Evolutionary conservation across 2,888 invertebrate species (phyloP).

Genomic region (Vannuccia rotundouncinata): DNA sequence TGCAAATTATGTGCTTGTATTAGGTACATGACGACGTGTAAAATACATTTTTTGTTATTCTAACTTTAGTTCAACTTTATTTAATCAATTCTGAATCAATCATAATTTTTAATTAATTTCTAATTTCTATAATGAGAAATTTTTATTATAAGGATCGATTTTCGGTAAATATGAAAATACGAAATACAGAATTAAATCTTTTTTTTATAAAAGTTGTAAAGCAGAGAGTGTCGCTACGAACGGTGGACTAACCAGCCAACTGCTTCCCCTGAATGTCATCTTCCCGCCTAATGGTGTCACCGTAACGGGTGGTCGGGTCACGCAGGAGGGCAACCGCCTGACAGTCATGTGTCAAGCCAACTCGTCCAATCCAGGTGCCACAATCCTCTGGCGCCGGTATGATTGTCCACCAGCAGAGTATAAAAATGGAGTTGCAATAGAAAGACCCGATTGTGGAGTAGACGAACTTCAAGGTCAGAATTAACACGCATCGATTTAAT

Average conservation of each 20-base stretch:
- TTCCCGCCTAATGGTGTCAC: neutral
- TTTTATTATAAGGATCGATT: too few relatives aligned
- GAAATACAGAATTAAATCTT: too few relatives aligned
- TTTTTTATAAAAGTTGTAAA: too few relatives aligned
- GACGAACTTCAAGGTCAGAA: slow-evolving; percentile 12
- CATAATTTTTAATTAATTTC: too few relatives aligned
- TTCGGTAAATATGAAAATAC: too few relatives aligned
- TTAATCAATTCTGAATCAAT: too few relatives aligned
- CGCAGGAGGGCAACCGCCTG: neutral
- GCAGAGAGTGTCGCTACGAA: neutral
- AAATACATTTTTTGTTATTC: too few relatives aligned
- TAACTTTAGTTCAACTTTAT: too few relatives aligned
- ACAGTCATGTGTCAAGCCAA: neutral
- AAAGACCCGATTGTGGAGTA: neutral
- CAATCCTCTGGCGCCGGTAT: neutral
- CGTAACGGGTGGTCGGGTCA: neutral
- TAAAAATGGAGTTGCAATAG: neutral
- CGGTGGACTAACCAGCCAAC: neutral
- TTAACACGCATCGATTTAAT: too few relatives aligned
- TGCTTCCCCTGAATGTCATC: neutral
- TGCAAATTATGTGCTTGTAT: too few relatives aligned
- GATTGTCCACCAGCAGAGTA: neutral
- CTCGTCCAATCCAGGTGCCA: neutral
- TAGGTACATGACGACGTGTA: too few relatives aligned
- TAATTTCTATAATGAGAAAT: too few relatives aligned